Base-by-base conservation (phyloP, 1,140 invertebrate genomes). In the Fopius arisanus region DNA sequence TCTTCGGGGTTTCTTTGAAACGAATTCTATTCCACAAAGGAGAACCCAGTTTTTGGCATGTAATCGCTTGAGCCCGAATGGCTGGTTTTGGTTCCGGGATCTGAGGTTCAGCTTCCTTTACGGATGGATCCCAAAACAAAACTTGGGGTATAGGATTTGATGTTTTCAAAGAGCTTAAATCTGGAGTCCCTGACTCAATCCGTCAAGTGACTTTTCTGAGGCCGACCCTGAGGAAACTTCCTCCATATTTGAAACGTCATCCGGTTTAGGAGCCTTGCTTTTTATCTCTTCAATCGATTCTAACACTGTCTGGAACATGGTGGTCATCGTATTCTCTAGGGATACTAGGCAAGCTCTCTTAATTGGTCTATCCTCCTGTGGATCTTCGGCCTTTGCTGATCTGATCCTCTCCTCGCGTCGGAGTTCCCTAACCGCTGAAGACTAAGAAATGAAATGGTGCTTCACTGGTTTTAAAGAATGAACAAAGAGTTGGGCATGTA, bases 1-100 rank as follows among this genome's bases (percentile, higher is more conserved):
- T 78, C 48, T 80, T 78, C 19, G 80, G 75, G 3, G 76, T 75
- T 1, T 82, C 77, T 12, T 51, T 74, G 48, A 81, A 80, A 12
- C 75, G 29, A 10, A 82, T 77, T 29, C 78, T 82, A 48, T 79
- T 77, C 76, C 75, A 82, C 14, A 29, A 31, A 4, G 33, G n/a
- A 1, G 65, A 74, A 43, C 73, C 73, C 16, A 80, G 63, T 68
- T 73, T 75, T 48, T 80, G 78, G 70, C 73, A 78, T 0, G 51
- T 9, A 4, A 77, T 74, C 6, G 74, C 76, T 21, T 78, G 63
- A 3, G 43, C 28, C 67, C 79, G 77, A n/a, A 78, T 75, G 10
- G 72, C 68, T n/a, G 59, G n/a, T 2, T 67, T 43, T 14, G 78
- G 79, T 26, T 54, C 33, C 14, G 78, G 78, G 41, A 81, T 75